Base-by-base conservation (phyloP, 2,888 invertebrate genomes). In the Azorinus chamasolen region DNA sequence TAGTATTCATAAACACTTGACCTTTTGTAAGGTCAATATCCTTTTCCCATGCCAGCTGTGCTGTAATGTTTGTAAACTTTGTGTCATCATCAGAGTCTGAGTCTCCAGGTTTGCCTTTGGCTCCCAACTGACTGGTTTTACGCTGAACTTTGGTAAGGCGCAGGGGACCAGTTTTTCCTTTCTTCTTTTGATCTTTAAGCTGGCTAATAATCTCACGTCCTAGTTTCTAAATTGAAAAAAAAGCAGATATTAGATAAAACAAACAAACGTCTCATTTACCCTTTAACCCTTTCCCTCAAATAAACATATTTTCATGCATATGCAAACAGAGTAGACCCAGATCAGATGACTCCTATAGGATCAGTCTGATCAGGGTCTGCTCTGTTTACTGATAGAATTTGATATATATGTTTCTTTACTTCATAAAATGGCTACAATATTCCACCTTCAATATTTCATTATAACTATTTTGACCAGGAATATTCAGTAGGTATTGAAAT, bases 1-100 rank as follows among this genome's bases (percentile, higher is more conserved):
- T 65, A 46, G 87, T 85, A n/a, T 75, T 54, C 10, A 83, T 80
- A 62, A 86, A 83, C 43, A 83, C 74, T 53, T 87, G 80, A 48
- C 87, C 88, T 57, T 89, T 88, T 45, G 88, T 87, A 54, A 93
- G 85, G 74, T 92, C 95, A 69, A 96, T 94, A 90, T 97, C 97
- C 84, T 95, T 95, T 12, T 96, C 96, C 93, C 96, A 97, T 0
- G 96, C 96, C 94, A 97, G 96, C 81, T 92, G 91, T 37, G 87
- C 86, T 24, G 93, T 83, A 2, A 92, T 92, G 22, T 86, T 81
- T 6, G 86, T 65, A 50, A 86, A 84, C 18, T 82, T 85, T 18
- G 75, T 79, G 37, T 85, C 85, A 14, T 85, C 86, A 53, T 83
- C 82, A 16, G 63, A 51, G 45, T 79, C 79, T n/a, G 72, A 64